Evolutionary conservation across 2,797 vertebrate genomes (phyloP).

Genomic region (Sebastes matsubarae): DNA sequence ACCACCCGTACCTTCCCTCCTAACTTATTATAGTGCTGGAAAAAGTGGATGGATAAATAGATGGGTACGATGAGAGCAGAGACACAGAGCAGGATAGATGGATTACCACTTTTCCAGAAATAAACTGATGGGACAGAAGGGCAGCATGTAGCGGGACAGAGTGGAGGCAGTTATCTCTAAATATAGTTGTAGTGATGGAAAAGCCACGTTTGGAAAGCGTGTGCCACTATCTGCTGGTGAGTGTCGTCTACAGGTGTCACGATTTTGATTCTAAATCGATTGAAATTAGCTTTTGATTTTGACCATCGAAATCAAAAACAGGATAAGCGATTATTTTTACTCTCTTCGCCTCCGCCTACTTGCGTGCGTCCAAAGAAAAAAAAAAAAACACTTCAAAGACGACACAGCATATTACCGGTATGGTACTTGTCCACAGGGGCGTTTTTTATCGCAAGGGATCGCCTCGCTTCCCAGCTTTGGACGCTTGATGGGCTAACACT

Average conservation of each 20-base stretch:
- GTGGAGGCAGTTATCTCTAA: constrained; percentile 48
- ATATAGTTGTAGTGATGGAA: constrained; percentile 46
- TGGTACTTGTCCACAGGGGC: too few relatives aligned
- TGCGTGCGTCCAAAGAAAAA: too few relatives aligned
- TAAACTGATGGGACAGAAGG: constrained; percentile 37
- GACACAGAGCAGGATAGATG: constrained; percentile 18
- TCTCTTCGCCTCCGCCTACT: too few relatives aligned
- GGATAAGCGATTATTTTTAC: too few relatives aligned
- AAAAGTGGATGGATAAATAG: constrained; percentile 3
- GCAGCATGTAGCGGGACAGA: constrained; percentile 16
- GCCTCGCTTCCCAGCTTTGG: too few relatives aligned
- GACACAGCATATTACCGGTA: too few relatives aligned
- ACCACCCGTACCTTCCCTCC: not conserved
- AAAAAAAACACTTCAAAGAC: too few relatives aligned
- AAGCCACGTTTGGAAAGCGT: constrained; percentile 22
- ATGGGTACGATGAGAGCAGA: not conserved
- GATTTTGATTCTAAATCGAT: too few relatives aligned
- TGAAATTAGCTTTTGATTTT: too few relatives aligned
- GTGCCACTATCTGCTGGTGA: constrained; percentile 24
- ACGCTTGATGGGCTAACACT: too few relatives aligned
- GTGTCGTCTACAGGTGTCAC: not conserved
- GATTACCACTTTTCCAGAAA: constrained; percentile 30
- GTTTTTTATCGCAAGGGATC: too few relatives aligned
- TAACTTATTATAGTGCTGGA: not conserved
- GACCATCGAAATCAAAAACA: too few relatives aligned